These are phyloP conservation scores for Meloidogyne hapla DNA, from an alignment of 1,140 invertebrate genomes.

Conservation along the genomic window DNA sequence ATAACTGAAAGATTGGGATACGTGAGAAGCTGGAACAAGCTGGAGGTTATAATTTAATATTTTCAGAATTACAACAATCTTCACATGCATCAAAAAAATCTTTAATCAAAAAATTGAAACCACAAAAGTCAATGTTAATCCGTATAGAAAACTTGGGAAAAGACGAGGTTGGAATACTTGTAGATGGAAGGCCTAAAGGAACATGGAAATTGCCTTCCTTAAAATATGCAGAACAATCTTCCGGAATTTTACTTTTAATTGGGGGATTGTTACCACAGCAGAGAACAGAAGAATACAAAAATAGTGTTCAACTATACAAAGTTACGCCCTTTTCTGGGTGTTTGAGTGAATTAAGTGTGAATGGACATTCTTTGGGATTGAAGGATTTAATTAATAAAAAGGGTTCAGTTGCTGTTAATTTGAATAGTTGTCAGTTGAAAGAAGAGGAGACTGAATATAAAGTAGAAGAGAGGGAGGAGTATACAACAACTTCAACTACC, in stretches of 20 bases:
- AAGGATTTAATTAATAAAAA: conserved; percentile 1
- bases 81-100: background rate
- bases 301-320: background rate
- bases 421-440: background rate
- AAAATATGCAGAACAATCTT: background rate
- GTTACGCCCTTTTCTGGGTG: conserved; percentile 16
- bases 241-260: conserved; percentile 11
- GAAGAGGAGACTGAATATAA: background rate
- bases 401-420: conserved; percentile 13
- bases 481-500: background rate
- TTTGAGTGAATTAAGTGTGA: conserved; percentile 17
- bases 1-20: no score
- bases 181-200: conserved; percentile 12
- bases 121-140: background rate
- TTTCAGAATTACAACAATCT: background rate
- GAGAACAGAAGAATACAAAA: background rate
- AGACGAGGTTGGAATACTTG: background rate
- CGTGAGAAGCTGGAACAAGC: no score
- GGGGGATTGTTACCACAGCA: conserved; percentile 5
- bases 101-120: background rate
- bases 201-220: background rate
- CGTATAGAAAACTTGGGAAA: background rate
- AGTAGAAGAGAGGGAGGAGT: background rate
- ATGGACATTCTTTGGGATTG: conserved; percentile 4
- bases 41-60: no score